Evolutionary conservation across 2,113 vertebrate species (phyloP), one percentile per base, ranked within the genome.

Genomic region (Gyps fulvus): DNA sequence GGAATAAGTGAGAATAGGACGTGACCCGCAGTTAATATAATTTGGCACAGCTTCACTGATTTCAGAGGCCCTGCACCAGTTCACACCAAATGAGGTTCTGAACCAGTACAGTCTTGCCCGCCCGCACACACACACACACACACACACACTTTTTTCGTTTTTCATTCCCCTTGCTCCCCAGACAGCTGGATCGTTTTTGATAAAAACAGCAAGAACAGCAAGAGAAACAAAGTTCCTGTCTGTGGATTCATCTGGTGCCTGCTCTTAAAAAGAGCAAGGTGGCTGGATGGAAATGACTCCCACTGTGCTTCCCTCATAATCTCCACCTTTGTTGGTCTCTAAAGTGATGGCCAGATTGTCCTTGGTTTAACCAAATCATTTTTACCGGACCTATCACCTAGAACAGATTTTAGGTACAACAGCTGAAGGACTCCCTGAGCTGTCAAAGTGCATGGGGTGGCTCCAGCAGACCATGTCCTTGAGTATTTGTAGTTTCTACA

Each of bases 51-150:
- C 17, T 78, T 89, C 73, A 74, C 55, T 91, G 32, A 36, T 43
- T 95, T 71, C 22, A 59, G 31, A 38, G 78, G 31, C 32, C 13
- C 34, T 71, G 14, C 19, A 67, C 38, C 57, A 20, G 34, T 74
- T 82, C 70, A 67, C 47, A 77, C 40, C 50, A 54, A 57, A 87
- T 54, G 38, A 58, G 23, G 12, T 70, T 87, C 55, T 70, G 50
- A 78, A 45, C 21, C 13, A 27, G 43, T 54, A 42, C 13, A 26
- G 25, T 69, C 45, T 89, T 80, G 22, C 2, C 10, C 8, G 6
- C 7, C 10, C 7, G 4, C 21, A 9, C 18, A 2, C 18, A 1
- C 22, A 9, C 5, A 32, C 13, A 17, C 11, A 23, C 14, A 14
- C 8, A n/a, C 7, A 32, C 21, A 4, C 17, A 36, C 36, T 36